Percentiles rank a stretch among this genome's conserved stretches.
phyloP scores from a whole-genome alignment of 2,113 vertebrate genomes.

The Barnardius zonarius region DNA sequence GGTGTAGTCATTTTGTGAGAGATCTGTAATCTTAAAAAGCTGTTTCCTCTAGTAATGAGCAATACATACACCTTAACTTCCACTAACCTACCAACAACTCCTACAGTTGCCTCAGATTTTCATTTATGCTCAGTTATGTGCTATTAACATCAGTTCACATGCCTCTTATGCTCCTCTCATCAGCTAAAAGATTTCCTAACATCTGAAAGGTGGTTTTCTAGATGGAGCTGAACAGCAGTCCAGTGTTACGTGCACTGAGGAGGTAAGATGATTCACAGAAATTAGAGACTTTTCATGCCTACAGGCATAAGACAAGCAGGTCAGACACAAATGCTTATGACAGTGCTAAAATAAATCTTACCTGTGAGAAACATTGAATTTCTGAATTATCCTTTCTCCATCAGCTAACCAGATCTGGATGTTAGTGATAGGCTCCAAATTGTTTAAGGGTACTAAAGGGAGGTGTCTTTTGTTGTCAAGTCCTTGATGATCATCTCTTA shows the following conservation, averaged over 20 bases:
- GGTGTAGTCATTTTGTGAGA: background rate
- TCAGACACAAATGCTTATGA: background rate
- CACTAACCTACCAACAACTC: background rate
- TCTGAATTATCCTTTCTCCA: slow-evolving; percentile 91
- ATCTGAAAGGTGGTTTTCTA: background rate
- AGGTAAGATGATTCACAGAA: background rate
- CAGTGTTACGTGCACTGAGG: background rate
- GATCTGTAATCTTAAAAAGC: background rate
- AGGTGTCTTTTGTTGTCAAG: slow-evolving; percentile 75
- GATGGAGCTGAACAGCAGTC: background rate
- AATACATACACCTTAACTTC: background rate
- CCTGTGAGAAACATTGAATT: slow-evolving; percentile 93
- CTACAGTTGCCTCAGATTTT: background rate
- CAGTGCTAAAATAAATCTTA: slow-evolving; percentile 51
- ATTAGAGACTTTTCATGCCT: background rate
- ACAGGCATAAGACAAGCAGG: background rate
- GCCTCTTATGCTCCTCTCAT: background rate
- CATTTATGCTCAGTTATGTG: background rate
- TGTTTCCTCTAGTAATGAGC: background rate
- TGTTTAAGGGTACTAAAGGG: slow-evolving; percentile 83
- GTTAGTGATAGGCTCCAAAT: slow-evolving; percentile 85
- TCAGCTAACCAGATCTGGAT: slow-evolving; percentile 95
- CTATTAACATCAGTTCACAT: background rate
- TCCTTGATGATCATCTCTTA: slow-evolving; percentile 78
- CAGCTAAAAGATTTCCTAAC: background rate